Base-by-base conservation (phyloP, 2,888 invertebrate genomes). In the Hemistola chrysoprasaria region DNA sequence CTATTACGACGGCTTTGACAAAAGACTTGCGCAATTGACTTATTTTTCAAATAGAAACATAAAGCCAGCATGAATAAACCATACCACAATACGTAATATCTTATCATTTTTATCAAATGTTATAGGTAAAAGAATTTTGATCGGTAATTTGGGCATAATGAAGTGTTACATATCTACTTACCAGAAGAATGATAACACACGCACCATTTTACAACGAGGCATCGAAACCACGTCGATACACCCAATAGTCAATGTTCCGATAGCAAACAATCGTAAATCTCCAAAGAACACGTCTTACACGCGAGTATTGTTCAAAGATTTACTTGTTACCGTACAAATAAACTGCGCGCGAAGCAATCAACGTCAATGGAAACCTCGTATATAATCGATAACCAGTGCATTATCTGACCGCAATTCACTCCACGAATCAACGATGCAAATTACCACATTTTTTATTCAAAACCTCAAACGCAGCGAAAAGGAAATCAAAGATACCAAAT, bases 351-450 rank as follows among this genome's bases (percentile, higher is more conserved):
- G 49, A 43, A 45, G 40, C 32, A 44, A 47, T 45, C 45, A 47
- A 22, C 33, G 40, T 31, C 45, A 28, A 37, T 31, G 27, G 46
- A 47, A 48, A 58, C 47, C 50, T 42, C 34, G 40, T 36, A 42
- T 46, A 47, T 58, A 62, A 69, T 66, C 68, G 60, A 69, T 69
- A 65, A 50, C 42, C 43, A 47, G 39, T 42, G 37, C 49, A 54
- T 56, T 61, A 57, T 62, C 57, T 51, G 56, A 54, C 59, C 57
- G 48, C 55, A 40, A 48, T 51, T 54, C 41, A 47, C 44, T 48
- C 53, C 24, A 56, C 52, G 59, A 66, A 70, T 71, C 59, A 60
- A 49, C 34, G 40, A 74, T 67, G 68, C 59, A 70, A 71, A 75
- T 70, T 48, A 61, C 39, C 47, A 62, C 45, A 57, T 70, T 65